phyloP scores from a whole-genome alignment of 2,113 vertebrate genomes.

The Pitta sordida region DNA sequence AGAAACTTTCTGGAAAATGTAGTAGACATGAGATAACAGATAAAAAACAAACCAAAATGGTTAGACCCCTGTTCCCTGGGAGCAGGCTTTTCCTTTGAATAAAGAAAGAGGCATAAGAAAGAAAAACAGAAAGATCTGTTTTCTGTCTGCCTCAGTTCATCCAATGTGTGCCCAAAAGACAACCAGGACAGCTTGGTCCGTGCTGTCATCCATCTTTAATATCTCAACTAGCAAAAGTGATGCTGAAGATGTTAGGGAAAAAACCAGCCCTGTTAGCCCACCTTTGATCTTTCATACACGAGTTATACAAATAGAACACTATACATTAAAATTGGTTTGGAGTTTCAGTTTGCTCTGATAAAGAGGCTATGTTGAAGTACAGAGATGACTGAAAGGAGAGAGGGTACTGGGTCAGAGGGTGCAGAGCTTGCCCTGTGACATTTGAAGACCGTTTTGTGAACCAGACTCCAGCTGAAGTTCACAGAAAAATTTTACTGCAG shows the following conservation, averaged over 20 bases:
- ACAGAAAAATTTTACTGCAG: not conserved
- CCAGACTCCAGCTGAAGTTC: not conserved
- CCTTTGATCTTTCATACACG: not conserved
- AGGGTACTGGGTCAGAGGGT: not conserved
- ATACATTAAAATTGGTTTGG: not conserved
- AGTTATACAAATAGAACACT: not conserved
- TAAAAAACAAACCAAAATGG: not conserved
- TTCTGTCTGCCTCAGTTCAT: conserved; percentile 25
- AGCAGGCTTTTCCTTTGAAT: not conserved
- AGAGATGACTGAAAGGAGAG: not conserved
- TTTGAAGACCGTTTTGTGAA: not conserved
- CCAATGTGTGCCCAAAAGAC: not conserved
- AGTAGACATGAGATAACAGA: not conserved
- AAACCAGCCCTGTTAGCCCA: not conserved
- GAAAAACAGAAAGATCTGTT: not conserved
- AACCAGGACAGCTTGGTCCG: not conserved
- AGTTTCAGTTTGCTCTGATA: not conserved
- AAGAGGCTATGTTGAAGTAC: not conserved
- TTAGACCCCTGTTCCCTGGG: not conserved
- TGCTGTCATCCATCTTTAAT: not conserved
- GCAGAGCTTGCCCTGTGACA: not conserved
- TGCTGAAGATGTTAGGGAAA: not conserved
- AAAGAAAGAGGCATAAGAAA: not conserved
- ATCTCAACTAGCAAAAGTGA: not conserved
- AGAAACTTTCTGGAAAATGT: not conserved